Evolutionary conservation across 2,888 invertebrate genomes (phyloP).

Genomic region (Netelia virgata): DNA sequence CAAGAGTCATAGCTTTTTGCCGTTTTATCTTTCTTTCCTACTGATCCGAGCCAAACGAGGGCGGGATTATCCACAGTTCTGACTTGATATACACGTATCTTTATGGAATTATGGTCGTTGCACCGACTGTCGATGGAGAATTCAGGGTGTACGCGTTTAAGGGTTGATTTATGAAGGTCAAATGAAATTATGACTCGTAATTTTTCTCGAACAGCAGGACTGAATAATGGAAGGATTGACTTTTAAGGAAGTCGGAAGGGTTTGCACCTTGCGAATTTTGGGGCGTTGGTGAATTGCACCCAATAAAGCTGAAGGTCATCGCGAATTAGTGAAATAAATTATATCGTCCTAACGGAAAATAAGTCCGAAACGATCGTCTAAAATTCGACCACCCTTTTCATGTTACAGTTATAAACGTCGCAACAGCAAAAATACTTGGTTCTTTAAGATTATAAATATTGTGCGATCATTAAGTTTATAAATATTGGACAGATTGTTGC

Average conservation of each 20-base stretch:
- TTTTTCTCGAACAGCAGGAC: conserved; percentile 35
- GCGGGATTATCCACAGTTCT: conserved; percentile 14
- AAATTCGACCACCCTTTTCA: conserved; percentile 39
- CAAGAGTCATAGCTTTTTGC: conserved; percentile 12
- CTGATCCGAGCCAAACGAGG: conserved; percentile 31
- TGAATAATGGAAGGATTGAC: conserved; percentile 36
- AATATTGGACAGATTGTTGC: background rate
- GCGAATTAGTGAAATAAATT: conserved; percentile 51
- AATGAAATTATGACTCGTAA: conserved; percentile 62
- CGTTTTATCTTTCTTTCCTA: conserved; percentile 51
- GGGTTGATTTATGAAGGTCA: conserved; percentile 63
- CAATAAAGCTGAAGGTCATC: conserved; percentile 38
- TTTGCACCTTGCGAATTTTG: conserved; percentile 63
- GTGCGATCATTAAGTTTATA: background rate
- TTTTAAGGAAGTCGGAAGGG: conserved; percentile 33
- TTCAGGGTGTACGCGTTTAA: conserved; percentile 14
- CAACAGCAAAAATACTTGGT: too few relatives aligned
- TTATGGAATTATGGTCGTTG: conserved; percentile 12
- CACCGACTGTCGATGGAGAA: conserved; percentile 35
- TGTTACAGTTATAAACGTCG: conserved; percentile 41
- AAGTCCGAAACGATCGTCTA: conserved; percentile 9
- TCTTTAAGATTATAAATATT: too few relatives aligned
- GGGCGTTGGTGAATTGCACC: conserved; percentile 44
- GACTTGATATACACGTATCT: conserved; percentile 12
- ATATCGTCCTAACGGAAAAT: conserved; percentile 21